A percentile compares a stretch with the other conserved stretches of the same genome.
phyloP scores from a whole-genome alignment of 2,888 invertebrate genomes.

The Acanthacorydalis orientalis region DNA sequence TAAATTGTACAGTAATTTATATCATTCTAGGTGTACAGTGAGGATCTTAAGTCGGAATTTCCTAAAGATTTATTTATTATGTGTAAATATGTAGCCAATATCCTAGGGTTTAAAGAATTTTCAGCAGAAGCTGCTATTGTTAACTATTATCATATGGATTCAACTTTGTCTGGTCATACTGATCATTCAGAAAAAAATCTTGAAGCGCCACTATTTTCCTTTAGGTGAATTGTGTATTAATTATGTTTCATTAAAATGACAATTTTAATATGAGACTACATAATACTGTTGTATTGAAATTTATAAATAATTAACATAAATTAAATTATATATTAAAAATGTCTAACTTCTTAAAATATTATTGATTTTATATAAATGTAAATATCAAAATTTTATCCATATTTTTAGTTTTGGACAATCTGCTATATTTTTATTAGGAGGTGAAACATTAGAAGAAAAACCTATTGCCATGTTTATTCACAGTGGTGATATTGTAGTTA shows the following conservation, averaged over 20 bases:
- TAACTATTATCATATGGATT: conserved; percentile 89
- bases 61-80: conserved; percentile 55
- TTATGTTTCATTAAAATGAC: no score
- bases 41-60: conserved; percentile 46
- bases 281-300: no score
- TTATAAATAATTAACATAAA: no score
- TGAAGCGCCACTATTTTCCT: conserved; percentile 77
- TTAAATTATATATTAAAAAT: no score
- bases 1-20: conserved; percentile 10
- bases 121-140: conserved; percentile 86
- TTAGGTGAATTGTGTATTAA: conserved; percentile 39
- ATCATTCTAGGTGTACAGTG: conserved; percentile 43
- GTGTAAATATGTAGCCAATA: conserved; percentile 41
- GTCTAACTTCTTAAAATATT: no score
- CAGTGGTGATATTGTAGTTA: conserved; percentile 83
- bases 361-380: neutral
- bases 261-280: no score
- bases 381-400: neutral
- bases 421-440: conserved; percentile 87
- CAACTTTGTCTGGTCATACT: conserved; percentile 83
- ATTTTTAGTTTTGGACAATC: conserved; percentile 79
- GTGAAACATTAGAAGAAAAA: conserved; percentile 44
- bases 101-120: conserved; percentile 41
- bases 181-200: conserved; percentile 84
- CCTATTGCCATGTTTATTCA: conserved; percentile 57